Conservation (phyloP, 2,797 vertebrate genomes). For the Rhinatrema bivittatum region DNA sequence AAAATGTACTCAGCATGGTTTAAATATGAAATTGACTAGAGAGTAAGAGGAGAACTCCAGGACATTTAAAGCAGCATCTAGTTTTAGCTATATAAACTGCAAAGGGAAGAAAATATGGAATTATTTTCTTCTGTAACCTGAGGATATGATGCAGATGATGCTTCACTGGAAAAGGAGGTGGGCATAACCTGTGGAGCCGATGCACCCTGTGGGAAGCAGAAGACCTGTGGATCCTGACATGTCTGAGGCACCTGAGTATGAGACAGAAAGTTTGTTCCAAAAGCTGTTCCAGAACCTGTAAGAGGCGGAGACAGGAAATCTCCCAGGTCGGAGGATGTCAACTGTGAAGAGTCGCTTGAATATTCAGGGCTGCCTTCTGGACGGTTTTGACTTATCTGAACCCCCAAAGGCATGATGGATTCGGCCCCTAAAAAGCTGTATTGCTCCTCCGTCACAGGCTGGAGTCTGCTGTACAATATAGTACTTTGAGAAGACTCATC, state of each 20-base stretch:
- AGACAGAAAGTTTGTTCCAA: conserved; percentile 54
- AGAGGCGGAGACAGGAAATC: conserved; percentile 89
- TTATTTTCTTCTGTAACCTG: conserved; percentile 69
- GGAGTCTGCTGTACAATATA: conserved; percentile 72
- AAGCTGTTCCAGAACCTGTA: conserved; percentile 45
- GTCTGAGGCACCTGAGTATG: conserved; percentile 59
- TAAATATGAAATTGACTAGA: too few species aligned
- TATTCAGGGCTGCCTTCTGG: conserved; percentile 84
- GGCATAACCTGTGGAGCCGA: conserved; percentile 71
- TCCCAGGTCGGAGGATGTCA: conserved; percentile 83
- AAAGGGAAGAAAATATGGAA: conserved; percentile 24
- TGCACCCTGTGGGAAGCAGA: conserved; percentile 63
- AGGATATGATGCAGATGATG: conserved; percentile 62
- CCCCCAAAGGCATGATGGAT: conserved; percentile 66
- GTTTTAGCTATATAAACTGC: too few species aligned
- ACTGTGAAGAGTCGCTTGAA: conserved; percentile 84
- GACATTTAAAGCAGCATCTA: too few species aligned
- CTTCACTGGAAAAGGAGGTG: conserved; percentile 64
- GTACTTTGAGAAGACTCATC: conserved; percentile 64
- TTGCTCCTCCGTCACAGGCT: conserved; percentile 91
- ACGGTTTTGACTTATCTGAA: conserved; percentile 63
- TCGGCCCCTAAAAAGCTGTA: conserved; percentile 68
- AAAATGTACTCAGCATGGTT: too few species aligned
- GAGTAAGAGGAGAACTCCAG: too few species aligned
- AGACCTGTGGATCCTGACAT: conserved; percentile 61